Evolutionary conservation across 2,113 vertebrate genomes (phyloP).

Genomic region (Callaeas wilsoni): DNA sequence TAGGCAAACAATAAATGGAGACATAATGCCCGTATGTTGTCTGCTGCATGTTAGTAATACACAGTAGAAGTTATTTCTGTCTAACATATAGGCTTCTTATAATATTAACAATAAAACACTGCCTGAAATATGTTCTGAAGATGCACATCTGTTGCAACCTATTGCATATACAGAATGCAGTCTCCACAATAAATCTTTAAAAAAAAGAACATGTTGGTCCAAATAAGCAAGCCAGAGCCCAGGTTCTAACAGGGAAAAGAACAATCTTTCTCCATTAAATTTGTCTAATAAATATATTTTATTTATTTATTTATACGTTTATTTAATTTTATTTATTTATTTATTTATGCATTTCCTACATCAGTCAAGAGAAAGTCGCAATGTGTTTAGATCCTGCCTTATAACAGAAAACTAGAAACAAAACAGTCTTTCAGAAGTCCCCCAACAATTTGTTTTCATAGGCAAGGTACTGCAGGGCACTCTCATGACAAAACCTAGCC

Average conservation of each 20-base stretch:
- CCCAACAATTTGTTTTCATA: not conserved
- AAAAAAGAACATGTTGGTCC: not conserved
- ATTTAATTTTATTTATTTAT: too few species aligned
- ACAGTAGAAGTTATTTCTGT: not conserved
- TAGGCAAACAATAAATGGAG: not conserved
- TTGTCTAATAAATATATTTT: not conserved
- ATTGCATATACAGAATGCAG: not conserved
- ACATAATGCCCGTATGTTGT: not conserved
- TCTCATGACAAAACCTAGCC: not conserved
- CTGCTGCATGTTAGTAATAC: not conserved
- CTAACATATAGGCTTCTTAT: not conserved
- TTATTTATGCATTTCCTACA: not conserved
- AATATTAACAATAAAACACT: not conserved
- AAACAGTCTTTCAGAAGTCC: not conserved
- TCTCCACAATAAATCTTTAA: not conserved
- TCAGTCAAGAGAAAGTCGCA: not conserved
- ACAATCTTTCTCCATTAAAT: not conserved
- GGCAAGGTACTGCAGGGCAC: not conserved
- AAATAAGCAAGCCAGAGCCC: not conserved
- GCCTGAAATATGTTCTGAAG: not conserved
- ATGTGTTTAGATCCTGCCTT: not conserved
- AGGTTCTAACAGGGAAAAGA: not conserved
- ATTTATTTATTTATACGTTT: too few species aligned
- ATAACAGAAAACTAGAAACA: not conserved
- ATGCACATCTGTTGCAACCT: not conserved